Percentiles rank a stretch among this genome's conserved stretches.
These are phyloP conservation scores for Lycaena phlaeas DNA, from an alignment of 2,888 invertebrate genomes.

Conservation along the genomic window DNA sequence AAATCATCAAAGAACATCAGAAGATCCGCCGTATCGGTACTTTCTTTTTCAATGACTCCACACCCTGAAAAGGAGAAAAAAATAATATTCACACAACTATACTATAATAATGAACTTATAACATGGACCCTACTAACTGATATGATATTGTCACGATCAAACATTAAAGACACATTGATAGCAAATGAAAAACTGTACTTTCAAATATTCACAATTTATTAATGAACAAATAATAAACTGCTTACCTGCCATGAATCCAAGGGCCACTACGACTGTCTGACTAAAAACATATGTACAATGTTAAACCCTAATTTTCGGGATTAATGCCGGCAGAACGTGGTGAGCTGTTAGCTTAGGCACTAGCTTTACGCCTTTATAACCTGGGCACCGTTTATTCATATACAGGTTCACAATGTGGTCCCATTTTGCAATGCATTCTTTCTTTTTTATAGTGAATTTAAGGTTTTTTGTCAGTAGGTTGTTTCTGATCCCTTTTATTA, in stretches of 20 bases:
- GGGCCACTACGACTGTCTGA: conserved; percentile 13
- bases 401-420: not conserved
- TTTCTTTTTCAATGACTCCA: too few relatives aligned
- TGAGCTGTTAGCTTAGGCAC: not conserved
- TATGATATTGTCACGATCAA: too few relatives aligned
- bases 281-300: conserved; percentile 18
- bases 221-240: too few relatives aligned
- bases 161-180: too few relatives aligned
- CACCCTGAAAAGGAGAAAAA: too few relatives aligned
- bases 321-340: conserved; percentile 1
- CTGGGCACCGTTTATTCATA: not conserved
- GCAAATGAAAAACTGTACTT: too few relatives aligned
- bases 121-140: too few relatives aligned
- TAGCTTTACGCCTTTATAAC: not conserved
- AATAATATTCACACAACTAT: too few relatives aligned
- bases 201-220: too few relatives aligned
- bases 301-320: conserved; percentile 19
- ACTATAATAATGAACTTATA: too few relatives aligned
- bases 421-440: not conserved
- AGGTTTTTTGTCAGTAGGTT: not conserved
- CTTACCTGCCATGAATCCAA: conserved; percentile 11
- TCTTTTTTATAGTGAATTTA: not conserved
- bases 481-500: not conserved
- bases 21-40: too few relatives aligned
- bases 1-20: too few relatives aligned